Percentiles rank a stretch among this genome's conserved stretches.
These are phyloP conservation scores for Platycercus adscitus DNA, from an alignment of 2,113 vertebrate species.

Conservation along the genomic window DNA sequence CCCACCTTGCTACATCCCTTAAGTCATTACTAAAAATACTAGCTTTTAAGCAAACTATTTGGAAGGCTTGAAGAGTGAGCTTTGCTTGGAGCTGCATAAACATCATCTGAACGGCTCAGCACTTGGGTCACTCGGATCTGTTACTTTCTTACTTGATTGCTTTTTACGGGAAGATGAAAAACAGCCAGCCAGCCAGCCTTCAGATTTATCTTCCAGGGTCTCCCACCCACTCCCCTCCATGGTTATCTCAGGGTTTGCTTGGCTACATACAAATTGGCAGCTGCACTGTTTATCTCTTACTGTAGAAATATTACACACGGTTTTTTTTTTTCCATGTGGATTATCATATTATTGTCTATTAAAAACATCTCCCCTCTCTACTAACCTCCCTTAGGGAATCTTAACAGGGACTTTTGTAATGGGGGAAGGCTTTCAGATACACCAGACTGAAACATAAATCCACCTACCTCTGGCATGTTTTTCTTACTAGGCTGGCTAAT, in stretches of 20 bases:
- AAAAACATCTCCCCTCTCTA: slow-evolving; percentile 60
- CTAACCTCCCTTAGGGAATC: slow-evolving; percentile 63
- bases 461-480: slow-evolving; percentile 55
- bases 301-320: slow-evolving; percentile 21
- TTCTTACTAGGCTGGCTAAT: slow-evolving; percentile 54
- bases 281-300: slow-evolving; percentile 43
- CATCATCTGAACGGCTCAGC: slow-evolving; percentile 4
- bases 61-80: slow-evolving; percentile 9
- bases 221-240: background rate
- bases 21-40: slow-evolving; percentile 36
- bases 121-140: slow-evolving; percentile 13
- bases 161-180: slow-evolving; percentile 41
- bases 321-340: slow-evolving; percentile 27
- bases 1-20: slow-evolving; percentile 10
- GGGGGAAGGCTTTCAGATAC: slow-evolving; percentile 64
- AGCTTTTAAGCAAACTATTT: slow-evolving; percentile 42
- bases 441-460: slow-evolving; percentile 66
- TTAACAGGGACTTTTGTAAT: slow-evolving; percentile 60
- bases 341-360: slow-evolving; percentile 65
- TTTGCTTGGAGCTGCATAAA: slow-evolving; percentile 49
- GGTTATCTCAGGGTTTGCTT: slow-evolving; percentile 27
- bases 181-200: background rate
- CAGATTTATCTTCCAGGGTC: slow-evolving; percentile 18
- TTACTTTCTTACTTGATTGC: slow-evolving; percentile 18
- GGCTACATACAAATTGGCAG: slow-evolving; percentile 57